Conservation (phyloP, 2,888 invertebrate genomes). For the Galeruca laticollis region DNA sequence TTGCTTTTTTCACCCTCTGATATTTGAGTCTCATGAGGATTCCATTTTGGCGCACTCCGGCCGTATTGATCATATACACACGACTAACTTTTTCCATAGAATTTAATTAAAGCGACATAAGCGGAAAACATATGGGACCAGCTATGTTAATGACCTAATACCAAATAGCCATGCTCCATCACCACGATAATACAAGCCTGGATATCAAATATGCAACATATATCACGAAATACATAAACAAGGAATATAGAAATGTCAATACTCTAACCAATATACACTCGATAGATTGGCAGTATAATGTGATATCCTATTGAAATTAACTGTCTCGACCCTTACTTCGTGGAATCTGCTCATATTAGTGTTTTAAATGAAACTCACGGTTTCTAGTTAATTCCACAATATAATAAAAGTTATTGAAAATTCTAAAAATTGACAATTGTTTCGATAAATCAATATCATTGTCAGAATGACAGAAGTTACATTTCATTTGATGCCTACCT, state of each 20-base stretch:
- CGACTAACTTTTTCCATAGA: slow-evolving; percentile 34
- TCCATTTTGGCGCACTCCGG: slow-evolving; percentile 7
- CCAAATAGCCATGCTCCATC: slow-evolving; percentile 24
- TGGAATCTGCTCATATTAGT: too few relatives aligned
- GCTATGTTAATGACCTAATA: slow-evolving; percentile 25
- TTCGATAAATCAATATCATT: too few relatives aligned
- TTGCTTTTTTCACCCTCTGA: slow-evolving; percentile 5
- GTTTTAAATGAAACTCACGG: too few relatives aligned
- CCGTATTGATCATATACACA: slow-evolving; percentile 17
- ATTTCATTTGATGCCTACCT: too few relatives aligned
- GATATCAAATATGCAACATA: slow-evolving; percentile 6
- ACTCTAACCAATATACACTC: not conserved
- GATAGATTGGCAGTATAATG: not conserved
- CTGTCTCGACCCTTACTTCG: too few relatives aligned
- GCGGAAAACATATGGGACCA: slow-evolving; percentile 33
- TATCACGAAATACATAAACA: not conserved
- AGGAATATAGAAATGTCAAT: slow-evolving; percentile 9
- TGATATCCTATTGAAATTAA: too few relatives aligned
- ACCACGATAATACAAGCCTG: slow-evolving; percentile 16
- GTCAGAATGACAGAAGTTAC: too few relatives aligned
- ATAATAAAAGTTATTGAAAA: too few relatives aligned
- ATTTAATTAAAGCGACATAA: slow-evolving; percentile 34
- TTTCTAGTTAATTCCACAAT: too few relatives aligned
- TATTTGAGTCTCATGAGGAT: slow-evolving; percentile 19
- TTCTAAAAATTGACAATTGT: too few relatives aligned